These are phyloP conservation scores for Abramis brama DNA, from an alignment of 2,113 vertebrate genomes.

Conservation along the genomic window DNA sequence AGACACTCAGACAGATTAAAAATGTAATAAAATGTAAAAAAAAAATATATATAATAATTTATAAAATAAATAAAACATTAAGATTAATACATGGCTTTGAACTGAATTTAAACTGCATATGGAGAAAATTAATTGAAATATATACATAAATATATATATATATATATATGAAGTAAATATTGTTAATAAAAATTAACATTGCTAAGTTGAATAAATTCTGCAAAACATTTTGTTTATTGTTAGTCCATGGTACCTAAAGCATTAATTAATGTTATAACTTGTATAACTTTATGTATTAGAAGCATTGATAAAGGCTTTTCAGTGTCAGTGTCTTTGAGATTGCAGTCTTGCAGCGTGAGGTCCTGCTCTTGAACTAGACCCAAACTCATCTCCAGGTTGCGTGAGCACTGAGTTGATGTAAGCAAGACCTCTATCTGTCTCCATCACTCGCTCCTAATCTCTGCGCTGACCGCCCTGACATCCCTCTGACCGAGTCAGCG, in stretches of 20 bases:
- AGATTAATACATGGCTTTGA: not conserved
- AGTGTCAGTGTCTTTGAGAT: too few species aligned
- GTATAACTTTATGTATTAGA: not conserved
- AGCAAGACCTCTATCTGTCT: slow-evolving; percentile 6
- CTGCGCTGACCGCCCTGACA: slow-evolving; percentile 11
- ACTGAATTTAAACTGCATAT: not conserved
- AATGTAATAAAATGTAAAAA: too few species aligned
- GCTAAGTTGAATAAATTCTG: not conserved
- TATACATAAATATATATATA: too few species aligned
- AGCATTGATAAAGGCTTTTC: not conserved
- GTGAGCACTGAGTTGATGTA: slow-evolving; percentile 59
- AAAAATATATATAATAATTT: too few species aligned
- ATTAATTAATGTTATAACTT: not conserved
- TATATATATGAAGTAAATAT: too few species aligned
- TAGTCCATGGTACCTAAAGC: not conserved
- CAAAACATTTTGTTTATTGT: not conserved
- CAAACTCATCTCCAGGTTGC: slow-evolving; percentile 60
- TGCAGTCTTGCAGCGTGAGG: not conserved
- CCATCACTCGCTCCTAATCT: not conserved
- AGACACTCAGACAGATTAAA: too few species aligned
- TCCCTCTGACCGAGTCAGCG: slow-evolving; percentile 15
- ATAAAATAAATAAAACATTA: too few species aligned
- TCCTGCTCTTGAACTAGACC: not conserved
- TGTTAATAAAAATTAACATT: not conserved
- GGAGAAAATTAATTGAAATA: too few species aligned